Evolutionary conservation across 2,888 invertebrate genomes (phyloP).

Genomic region (Apamea anceps): DNA sequence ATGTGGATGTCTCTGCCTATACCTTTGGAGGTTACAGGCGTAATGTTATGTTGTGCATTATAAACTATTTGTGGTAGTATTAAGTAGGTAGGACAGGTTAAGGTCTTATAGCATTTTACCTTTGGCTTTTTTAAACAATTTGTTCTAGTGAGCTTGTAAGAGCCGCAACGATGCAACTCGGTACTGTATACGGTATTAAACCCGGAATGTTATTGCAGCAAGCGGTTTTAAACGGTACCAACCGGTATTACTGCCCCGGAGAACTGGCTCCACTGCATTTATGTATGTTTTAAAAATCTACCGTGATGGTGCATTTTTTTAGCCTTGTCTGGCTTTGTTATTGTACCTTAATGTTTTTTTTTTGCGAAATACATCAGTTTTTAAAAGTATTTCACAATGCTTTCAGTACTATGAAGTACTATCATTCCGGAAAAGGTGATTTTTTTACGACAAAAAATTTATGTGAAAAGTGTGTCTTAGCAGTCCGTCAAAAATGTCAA

Average conservation of each 20-base stretch:
- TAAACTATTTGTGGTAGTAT: not conserved
- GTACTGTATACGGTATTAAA: constrained; percentile 24
- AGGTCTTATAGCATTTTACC: not conserved
- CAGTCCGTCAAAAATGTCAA: not conserved
- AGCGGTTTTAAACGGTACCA: constrained; percentile 46
- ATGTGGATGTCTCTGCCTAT: not conserved
- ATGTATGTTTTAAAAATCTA: constrained; percentile 14
- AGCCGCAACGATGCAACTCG: constrained; percentile 37
- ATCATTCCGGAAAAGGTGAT: not conserved
- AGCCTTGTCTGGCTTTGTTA: not conserved
- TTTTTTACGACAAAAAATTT: too few species aligned
- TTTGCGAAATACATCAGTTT: not conserved
- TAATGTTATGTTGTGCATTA: not conserved
- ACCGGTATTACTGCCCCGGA: constrained; percentile 20
- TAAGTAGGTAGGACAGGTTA: not conserved
- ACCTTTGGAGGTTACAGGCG: not conserved
- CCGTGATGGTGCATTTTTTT: not conserved
- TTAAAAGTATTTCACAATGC: not conserved
- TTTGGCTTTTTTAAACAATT: constrained; percentile 22
- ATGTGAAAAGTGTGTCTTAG: too few species aligned
- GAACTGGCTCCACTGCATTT: not conserved
- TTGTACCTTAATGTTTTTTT: not conserved
- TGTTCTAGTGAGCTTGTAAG: constrained; percentile 18
- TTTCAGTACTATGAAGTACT: not conserved
- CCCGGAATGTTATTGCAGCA: constrained; percentile 34